Evolutionary conservation across 2,888 invertebrate species (phyloP).

Genomic region (Melipona bicolor): DNA sequence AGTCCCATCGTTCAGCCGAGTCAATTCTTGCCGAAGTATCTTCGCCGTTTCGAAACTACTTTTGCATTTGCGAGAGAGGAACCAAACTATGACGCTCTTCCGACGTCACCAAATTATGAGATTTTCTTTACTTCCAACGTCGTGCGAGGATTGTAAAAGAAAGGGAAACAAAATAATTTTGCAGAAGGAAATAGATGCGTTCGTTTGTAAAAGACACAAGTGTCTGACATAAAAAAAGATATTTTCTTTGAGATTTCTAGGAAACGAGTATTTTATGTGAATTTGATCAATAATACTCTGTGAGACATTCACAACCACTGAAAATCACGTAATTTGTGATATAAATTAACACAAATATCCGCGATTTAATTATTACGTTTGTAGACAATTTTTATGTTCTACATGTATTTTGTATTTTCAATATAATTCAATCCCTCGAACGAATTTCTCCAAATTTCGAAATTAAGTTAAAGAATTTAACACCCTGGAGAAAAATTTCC

Average conservation of each 20-base stretch:
- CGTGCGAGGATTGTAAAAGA: not conserved
- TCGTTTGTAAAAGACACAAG: not conserved
- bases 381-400: not conserved
- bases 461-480: not conserved
- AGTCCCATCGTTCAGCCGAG: conserved; percentile 48
- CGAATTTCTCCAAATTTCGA: not conserved
- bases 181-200: not conserved
- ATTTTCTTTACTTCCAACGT: not conserved
- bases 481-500: not conserved
- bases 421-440: not conserved
- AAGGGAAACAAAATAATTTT: not conserved
- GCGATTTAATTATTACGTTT: not conserved
- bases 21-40: conserved; percentile 38
- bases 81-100: not conserved
- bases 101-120: not conserved
- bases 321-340: too few relatives aligned
- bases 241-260: not conserved
- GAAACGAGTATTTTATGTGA: not conserved
- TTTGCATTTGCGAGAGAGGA: not conserved
- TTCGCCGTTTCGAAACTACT: conserved; percentile 11
- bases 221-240: not conserved
- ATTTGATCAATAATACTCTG: not conserved
- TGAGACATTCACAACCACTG: too few relatives aligned
- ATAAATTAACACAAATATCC: too few relatives aligned
- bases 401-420: not conserved